These are phyloP conservation scores for Drosophila histrio DNA, from an alignment of 2,888 invertebrate species.

Conservation along the genomic window DNA sequence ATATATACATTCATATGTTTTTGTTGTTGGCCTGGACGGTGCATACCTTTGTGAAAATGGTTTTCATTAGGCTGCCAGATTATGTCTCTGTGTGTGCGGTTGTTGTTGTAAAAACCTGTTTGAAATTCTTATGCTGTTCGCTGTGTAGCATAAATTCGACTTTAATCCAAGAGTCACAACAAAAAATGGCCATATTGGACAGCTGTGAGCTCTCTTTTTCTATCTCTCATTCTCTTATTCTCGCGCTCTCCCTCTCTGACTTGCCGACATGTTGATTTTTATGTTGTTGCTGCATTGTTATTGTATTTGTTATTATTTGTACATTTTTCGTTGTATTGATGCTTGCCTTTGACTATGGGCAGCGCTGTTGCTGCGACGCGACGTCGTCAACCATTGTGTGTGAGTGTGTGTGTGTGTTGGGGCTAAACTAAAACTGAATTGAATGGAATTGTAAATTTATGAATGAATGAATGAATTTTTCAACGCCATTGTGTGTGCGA, in stretches of 20 bases:
- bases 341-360: constrained; percentile 27
- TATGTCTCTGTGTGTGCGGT: constrained; percentile 14
- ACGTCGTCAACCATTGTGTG: constrained; percentile 1
- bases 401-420: constrained; percentile 19
- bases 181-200: constrained; percentile 58
- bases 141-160: constrained; percentile 56
- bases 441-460: constrained; percentile 80
- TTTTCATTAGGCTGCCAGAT: constrained; percentile 57
- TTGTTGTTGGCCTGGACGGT: constrained; percentile 31
- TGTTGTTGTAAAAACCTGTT: constrained; percentile 62
- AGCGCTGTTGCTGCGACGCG: constrained; percentile 32
- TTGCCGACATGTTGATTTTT: constrained; percentile 62
- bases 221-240: constrained; percentile 2
- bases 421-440: constrained; percentile 73
- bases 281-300: constrained; percentile 49
- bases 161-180: constrained; percentile 34
- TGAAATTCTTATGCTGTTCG: constrained; percentile 66
- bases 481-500: constrained; percentile 32
- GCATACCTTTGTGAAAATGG: constrained; percentile 66
- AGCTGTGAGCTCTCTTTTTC: constrained; percentile 59
- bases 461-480: constrained; percentile 78
- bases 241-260: constrained; percentile 14
- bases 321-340: constrained; percentile 53
- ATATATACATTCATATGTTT: constrained; percentile 55
- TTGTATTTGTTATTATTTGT: constrained; percentile 48